These are phyloP conservation scores for Hypselothyrea guttata DNA, from an alignment of 2,888 invertebrate genomes.

Conservation along the genomic window DNA sequence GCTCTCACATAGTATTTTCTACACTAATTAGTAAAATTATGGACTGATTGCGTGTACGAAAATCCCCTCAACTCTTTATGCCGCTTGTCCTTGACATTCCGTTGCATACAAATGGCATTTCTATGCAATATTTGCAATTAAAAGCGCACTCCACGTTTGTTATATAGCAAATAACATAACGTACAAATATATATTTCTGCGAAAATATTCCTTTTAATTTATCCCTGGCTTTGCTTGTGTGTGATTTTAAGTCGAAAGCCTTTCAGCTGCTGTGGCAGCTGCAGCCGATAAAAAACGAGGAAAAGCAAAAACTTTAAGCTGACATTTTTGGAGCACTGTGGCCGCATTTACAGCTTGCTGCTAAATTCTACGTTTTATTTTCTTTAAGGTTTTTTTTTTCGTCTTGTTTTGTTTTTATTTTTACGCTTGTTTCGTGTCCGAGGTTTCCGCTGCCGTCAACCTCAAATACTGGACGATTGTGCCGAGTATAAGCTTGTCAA, in stretches of 20 bases:
- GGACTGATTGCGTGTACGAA: constrained; percentile 25
- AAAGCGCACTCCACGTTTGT: neutral
- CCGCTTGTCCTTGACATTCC: too few relatives aligned
- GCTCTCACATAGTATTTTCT: constrained; percentile 45
- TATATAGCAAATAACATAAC: too few relatives aligned
- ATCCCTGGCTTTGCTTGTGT: neutral
- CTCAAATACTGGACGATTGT: constrained; percentile 29
- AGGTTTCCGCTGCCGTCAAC: constrained; percentile 9
- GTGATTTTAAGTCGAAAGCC: neutral
- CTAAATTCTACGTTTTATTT: neutral
- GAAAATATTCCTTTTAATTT: too few relatives aligned
- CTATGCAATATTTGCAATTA: neutral
- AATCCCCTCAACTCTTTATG: too few relatives aligned
- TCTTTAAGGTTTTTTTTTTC: neutral
- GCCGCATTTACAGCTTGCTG: constrained; percentile 14
- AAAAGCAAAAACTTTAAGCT: constrained; percentile 7
- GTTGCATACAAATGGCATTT: too few relatives aligned
- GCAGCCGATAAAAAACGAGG: neutral
- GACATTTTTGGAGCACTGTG: neutral
- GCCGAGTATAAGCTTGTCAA: constrained; percentile 65
- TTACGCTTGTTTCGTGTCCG: constrained; percentile 20
- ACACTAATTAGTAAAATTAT: constrained; percentile 69
- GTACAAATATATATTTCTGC: too few relatives aligned
- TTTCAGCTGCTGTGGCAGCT: neutral
- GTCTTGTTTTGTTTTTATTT: constrained; percentile 6